Evolutionary conservation across 2,797 vertebrate genomes (phyloP).

Genomic region (Cyclura pinguis): DNA sequence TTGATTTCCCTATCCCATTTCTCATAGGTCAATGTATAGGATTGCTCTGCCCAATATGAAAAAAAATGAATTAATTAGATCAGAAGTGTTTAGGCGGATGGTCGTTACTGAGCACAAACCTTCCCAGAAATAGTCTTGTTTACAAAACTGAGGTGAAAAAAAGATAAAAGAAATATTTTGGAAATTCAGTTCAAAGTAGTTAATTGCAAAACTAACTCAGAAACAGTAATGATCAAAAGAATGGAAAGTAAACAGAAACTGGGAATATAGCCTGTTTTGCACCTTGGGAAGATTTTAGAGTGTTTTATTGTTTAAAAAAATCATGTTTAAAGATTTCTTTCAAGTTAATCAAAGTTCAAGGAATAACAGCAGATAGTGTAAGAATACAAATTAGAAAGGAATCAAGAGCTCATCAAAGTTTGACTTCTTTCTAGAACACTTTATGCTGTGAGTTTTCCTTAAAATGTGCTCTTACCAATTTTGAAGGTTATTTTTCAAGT

Average conservation of each 20-base stretch:
- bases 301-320: neutral
- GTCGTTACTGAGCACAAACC: neutral
- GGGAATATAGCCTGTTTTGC: neutral
- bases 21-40: neutral
- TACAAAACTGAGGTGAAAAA: neutral
- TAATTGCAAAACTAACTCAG: neutral
- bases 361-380: neutral
- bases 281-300: neutral
- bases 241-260: neutral
- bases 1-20: neutral
- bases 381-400: neutral
- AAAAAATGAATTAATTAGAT: neutral
- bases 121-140: neutral
- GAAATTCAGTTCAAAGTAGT: neutral
- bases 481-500: neutral
- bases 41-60: too few species aligned
- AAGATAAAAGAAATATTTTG: neutral
- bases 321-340: neutral
- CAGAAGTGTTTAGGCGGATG: neutral
- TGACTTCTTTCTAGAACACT: neutral
- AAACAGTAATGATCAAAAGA: slow-evolving; percentile 9
- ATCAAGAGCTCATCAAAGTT: neutral
- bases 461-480: neutral
- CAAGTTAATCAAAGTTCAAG: neutral
- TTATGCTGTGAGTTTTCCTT: neutral